Percentiles rank a stretch among this genome's conserved stretches.
phyloP scores from a whole-genome alignment of 2,113 vertebrate genomes.

The Anguilla japonica region DNA sequence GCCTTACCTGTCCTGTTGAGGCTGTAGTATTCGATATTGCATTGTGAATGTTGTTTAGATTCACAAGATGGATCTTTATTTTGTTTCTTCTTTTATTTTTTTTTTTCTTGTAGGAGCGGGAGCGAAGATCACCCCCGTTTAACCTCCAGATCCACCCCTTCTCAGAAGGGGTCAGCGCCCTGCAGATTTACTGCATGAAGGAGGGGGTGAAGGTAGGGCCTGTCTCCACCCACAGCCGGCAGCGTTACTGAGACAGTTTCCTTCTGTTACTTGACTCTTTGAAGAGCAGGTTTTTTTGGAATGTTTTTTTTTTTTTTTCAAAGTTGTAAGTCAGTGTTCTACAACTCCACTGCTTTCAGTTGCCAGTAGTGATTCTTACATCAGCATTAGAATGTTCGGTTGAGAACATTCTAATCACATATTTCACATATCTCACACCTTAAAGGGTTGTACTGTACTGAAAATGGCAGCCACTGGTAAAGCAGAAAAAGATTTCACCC shows the following conservation, averaged over 20 bases:
- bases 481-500: not conserved
- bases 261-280: not conserved
- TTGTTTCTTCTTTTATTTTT: slow-evolving; percentile 6
- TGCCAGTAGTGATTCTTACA: too few species aligned
- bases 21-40: not conserved
- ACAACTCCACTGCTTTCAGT: too few species aligned
- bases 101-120: slow-evolving; percentile 80
- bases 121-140: slow-evolving; percentile 92
- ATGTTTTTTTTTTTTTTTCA: not conserved
- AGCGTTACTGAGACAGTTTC: not conserved
- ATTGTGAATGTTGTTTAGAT: not conserved
- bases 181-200: slow-evolving; percentile 99
- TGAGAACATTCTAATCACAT: not conserved
- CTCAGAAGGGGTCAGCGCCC: slow-evolving; percentile 93
- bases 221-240: not conserved
- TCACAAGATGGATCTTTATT: not conserved
- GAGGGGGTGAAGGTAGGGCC: slow-evolving; percentile 92
- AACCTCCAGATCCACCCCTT: slow-evolving; percentile 97
- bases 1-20: not conserved
- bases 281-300: not conserved
- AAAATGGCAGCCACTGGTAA: not conserved
- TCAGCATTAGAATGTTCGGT: too few species aligned
- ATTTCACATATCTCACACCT: not conserved
- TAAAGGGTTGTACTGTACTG: not conserved
- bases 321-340: too few species aligned